Evolutionary conservation across 2,888 invertebrate species (phyloP).

Genomic region (Protophormia terraenovae): DNA sequence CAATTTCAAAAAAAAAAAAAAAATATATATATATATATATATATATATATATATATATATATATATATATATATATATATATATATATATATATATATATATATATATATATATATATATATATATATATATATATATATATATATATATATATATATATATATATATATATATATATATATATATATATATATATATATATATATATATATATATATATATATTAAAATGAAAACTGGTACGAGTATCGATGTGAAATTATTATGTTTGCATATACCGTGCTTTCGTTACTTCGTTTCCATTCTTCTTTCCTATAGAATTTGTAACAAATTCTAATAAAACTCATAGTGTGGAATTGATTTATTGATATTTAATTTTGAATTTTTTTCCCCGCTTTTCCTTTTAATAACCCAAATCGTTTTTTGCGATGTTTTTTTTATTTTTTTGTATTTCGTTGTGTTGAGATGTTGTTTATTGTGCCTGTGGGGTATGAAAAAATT

Average conservation of each 20-base stretch:
- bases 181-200: not conserved
- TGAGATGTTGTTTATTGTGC: conserved; percentile 20
- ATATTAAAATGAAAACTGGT: not conserved
- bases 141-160: not conserved
- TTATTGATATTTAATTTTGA: conserved; percentile 53
- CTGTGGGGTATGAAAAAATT: conserved; percentile 30
- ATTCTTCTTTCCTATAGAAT: not conserved
- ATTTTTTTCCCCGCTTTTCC: not conserved
- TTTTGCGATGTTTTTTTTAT: conserved; percentile 11
- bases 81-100: not conserved
- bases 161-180: not conserved
- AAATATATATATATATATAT: not conserved
- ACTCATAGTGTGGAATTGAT: conserved; percentile 49
- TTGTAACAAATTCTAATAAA: conserved; percentile 10
- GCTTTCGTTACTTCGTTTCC: not conserved
- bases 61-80: not conserved
- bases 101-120: not conserved
- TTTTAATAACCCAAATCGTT: conserved; percentile 36
- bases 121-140: not conserved
- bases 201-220: not conserved
- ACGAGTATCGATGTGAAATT: conserved; percentile 20
- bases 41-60: not conserved
- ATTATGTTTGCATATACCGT: conserved; percentile 44
- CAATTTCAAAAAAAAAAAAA: conserved; percentile 31
- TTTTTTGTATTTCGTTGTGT: conserved; percentile 36